Evolutionary conservation across 2,797 vertebrate genomes (phyloP).

Genomic region (Hephaestus fuliginosus): DNA sequence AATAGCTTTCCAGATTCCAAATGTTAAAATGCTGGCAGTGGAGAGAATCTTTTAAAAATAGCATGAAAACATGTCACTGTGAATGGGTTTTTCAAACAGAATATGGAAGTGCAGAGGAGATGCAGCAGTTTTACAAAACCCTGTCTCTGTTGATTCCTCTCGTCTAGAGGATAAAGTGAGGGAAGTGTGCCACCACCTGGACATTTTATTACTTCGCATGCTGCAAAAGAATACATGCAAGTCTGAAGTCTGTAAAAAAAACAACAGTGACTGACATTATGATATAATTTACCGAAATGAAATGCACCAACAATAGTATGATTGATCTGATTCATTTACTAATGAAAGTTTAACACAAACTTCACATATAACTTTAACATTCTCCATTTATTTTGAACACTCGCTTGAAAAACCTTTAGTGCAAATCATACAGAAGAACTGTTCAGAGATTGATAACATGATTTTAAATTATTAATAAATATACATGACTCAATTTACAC

Average conservation of each 20-base stretch:
- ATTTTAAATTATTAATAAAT: conserved; percentile 86
- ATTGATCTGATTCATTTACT: background rate
- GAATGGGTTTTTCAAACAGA: conserved; percentile 39
- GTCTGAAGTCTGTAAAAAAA: background rate
- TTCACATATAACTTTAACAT: conserved; percentile 55
- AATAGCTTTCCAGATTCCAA: background rate
- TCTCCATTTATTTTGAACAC: conserved; percentile 81
- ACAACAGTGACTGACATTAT: background rate
- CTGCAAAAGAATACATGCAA: background rate
- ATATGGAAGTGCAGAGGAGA: conserved; percentile 22
- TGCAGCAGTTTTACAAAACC: conserved; percentile 20
- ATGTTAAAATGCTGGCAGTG: background rate
- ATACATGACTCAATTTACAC: conserved; percentile 79
- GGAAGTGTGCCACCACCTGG: conserved; percentile 74
- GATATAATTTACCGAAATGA: background rate
- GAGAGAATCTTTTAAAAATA: conserved; percentile 23
- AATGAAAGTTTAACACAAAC: conserved; percentile 44
- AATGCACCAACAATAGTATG: background rate
- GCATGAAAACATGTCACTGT: background rate
- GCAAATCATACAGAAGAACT: conserved; percentile 82
- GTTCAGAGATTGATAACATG: conserved; percentile 66
- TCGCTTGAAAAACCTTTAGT: conserved; percentile 75
- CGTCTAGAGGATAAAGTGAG: conserved; percentile 10
- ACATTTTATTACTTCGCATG: background rate
- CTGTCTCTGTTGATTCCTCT: background rate